Evolutionary conservation across 2,797 vertebrate species (phyloP), one percentile per base, ranked within the genome.

Genomic region (Sciurus carolinensis): DNA sequence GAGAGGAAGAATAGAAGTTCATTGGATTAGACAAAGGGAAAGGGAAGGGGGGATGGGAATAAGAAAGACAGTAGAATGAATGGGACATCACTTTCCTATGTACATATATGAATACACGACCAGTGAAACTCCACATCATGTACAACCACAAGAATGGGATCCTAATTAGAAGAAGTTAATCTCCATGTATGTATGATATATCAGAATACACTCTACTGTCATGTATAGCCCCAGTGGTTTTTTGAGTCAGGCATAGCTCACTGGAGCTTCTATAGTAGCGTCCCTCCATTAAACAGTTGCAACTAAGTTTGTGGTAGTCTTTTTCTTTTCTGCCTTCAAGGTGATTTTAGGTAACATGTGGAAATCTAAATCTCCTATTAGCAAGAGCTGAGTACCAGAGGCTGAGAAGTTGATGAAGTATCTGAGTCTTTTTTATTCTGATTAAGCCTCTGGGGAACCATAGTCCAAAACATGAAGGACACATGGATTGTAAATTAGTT

Each of bases 401-500:
- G 44, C 59, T 0, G 12, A 64, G 44, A 10, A 1, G 66, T 73
- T 95, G 96, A 87, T 93, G 76, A 52, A 36, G 64, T 80, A 64
- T 59, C n/a, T 93, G 87, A 91, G 87, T 95, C 96, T 96, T 96
- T 97, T 95, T 95, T 87, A 82, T 96, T 97, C 91, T 97, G 96
- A 97, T 97, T 97, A 97, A 97, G 96, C 54, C 95, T 82, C 95
- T 57, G 54, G 95, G 86, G 96, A 96, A 95, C 62, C 94, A 82
- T 87, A 88, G 94, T 92, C 66, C 93, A 96, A 96, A 39, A 95
- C 76, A 69, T 75, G 94, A 98, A 96, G 96, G 81, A 93, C 87
- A 95, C 96, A 87, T 90, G 59, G 80, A 88, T 94, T 97, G 93
- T 97, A 97, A 98, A 96, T 96, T 81, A 88, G 96, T 96, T 96